Conservation (phyloP, 2,113 vertebrate genomes). For the Leucoraja erinaceus region DNA sequence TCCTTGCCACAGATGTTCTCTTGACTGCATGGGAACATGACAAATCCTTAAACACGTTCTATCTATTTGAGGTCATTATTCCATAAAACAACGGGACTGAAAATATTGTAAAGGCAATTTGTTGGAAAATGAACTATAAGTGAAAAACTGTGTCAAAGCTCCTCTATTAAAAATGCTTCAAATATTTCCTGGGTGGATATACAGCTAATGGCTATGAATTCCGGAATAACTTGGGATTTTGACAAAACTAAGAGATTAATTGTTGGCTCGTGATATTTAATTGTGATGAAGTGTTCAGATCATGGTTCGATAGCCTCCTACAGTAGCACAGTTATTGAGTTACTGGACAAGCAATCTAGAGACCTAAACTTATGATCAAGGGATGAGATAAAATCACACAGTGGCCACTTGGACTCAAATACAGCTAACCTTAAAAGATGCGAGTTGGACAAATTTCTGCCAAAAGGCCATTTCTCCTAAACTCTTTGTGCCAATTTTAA, state of each 20-base stretch:
- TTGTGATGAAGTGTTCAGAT: neutral
- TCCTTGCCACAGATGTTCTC: neutral
- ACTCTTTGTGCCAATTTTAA: neutral
- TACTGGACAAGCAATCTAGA: too few species aligned
- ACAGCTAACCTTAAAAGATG: neutral
- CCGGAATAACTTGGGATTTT: neutral
- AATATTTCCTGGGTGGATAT: neutral
- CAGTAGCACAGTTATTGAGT: too few species aligned
- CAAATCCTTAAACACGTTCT: neutral
- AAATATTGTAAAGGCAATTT: neutral
- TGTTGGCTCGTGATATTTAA: neutral
- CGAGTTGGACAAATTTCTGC: neutral
- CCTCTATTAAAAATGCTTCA: neutral
- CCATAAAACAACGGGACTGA: neutral
- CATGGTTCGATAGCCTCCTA: neutral
- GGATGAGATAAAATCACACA: too few species aligned
- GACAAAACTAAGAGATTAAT: neutral
- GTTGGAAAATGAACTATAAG: neutral
- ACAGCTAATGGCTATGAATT: neutral
- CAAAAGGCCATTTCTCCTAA: neutral
- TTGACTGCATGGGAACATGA: constrained; percentile 4
- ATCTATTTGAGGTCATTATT: neutral
- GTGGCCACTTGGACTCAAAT: too few species aligned
- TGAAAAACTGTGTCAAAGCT: neutral
- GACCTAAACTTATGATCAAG: too few species aligned